These are phyloP conservation scores for Electrona antarctica DNA, from an alignment of 2,113 vertebrate genomes.

Conservation along the genomic window DNA sequence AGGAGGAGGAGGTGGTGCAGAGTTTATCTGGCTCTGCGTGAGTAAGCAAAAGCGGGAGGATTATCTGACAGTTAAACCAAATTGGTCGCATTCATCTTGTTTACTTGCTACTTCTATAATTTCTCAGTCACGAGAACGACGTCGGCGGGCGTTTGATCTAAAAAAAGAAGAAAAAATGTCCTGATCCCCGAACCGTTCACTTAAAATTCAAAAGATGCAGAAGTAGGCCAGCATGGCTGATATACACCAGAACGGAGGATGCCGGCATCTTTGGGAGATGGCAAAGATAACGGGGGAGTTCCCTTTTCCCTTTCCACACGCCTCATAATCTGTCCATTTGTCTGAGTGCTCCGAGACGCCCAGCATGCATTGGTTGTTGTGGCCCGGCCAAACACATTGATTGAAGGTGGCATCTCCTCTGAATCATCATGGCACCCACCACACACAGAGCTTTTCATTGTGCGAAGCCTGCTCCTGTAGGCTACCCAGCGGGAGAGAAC, in stretches of 20 bases:
- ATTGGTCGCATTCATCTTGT: constrained; percentile 49
- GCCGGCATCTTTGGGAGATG: constrained; percentile 36
- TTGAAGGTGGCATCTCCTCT: constrained; percentile 59
- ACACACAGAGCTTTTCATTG: constrained; percentile 53
- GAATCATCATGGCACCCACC: constrained; percentile 48
- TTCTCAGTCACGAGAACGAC: constrained; percentile 37
- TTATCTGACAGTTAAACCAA: constrained; percentile 53
- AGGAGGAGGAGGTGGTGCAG: constrained; percentile 17
- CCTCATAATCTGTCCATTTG: constrained; percentile 66
- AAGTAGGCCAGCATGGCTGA: constrained; percentile 34
- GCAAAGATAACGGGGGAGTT: constrained; percentile 43
- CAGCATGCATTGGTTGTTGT: constrained; percentile 47
- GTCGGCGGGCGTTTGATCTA: constrained; percentile 25
- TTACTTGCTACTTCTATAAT: constrained; percentile 49
- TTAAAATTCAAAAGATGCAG: constrained; percentile 18
- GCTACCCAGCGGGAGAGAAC: constrained; percentile 37
- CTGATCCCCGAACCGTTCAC: not conserved
- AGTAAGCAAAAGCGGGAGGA: constrained; percentile 45
- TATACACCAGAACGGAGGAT: constrained; percentile 40
- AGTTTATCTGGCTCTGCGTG: constrained; percentile 45
- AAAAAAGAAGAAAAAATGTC: not conserved
- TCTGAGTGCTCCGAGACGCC: constrained; percentile 57
- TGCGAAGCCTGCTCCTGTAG: constrained; percentile 15
- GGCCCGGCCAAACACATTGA: constrained; percentile 68
- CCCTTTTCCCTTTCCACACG: constrained; percentile 54